Conservation (phyloP, 1,140 invertebrate species). For the Cydia fagiglandana region DNA sequence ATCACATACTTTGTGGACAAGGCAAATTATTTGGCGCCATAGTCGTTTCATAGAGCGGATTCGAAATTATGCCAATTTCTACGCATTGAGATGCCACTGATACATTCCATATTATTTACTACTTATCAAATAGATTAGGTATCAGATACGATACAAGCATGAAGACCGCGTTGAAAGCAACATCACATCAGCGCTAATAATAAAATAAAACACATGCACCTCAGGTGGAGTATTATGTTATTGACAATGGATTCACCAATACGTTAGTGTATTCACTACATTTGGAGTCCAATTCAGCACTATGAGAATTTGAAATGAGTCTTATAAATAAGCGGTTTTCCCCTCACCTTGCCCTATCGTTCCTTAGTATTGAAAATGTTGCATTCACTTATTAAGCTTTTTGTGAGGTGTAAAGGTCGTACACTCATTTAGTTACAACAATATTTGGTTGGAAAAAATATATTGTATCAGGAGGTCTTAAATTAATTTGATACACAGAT, state of each 20-base stretch:
- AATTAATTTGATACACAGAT: background rate
- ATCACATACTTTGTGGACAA: too few species aligned
- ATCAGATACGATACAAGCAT: background rate
- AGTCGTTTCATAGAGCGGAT: too few species aligned
- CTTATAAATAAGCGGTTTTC: background rate
- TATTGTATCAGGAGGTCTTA: background rate
- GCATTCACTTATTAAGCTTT: slow-evolving; percentile 1
- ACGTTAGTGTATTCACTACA: background rate
- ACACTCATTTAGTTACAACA: background rate
- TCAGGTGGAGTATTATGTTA: background rate
- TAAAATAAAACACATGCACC: background rate
- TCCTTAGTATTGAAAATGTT: slow-evolving; percentile 2
- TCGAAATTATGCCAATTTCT: background rate
- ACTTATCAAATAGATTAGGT: background rate
- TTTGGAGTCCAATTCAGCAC: background rate
- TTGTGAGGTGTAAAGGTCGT: slow-evolving; percentile 8
- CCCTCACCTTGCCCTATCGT: background rate
- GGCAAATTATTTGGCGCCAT: too few species aligned
- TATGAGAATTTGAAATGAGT: background rate
- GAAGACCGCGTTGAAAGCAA: background rate
- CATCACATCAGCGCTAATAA: background rate
- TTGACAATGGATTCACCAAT: background rate
- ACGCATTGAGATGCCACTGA: background rate
- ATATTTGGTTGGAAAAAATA: background rate
- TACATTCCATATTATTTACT: background rate